These are phyloP conservation scores for Mimas tiliae DNA, from an alignment of 2,888 invertebrate genomes.

Conservation along the genomic window DNA sequence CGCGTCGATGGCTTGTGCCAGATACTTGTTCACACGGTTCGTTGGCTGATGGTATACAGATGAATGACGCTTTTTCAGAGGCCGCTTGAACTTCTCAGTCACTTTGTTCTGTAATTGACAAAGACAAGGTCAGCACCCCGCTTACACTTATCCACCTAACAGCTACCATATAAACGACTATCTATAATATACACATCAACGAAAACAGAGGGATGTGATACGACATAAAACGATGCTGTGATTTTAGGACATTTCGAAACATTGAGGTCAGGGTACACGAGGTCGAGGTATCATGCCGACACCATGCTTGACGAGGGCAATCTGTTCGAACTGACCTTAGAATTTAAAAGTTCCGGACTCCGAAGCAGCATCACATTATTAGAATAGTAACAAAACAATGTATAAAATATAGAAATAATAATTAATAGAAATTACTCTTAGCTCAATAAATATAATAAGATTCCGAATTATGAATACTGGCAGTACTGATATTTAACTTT, in stretches of 20 bases:
- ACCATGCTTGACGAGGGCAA: constrained; percentile 70
- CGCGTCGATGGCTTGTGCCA: constrained; percentile 95
- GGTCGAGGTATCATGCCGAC: constrained; percentile 72
- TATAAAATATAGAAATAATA: constrained; percentile 41
- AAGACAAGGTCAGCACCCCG: neutral
- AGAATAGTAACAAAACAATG: constrained; percentile 70
- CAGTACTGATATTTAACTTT: neutral
- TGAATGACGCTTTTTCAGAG: constrained; percentile 94
- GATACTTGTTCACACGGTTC: constrained; percentile 95
- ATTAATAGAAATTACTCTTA: constrained; percentile 32
- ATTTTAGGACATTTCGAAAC: constrained; percentile 29
- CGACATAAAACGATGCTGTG: constrained; percentile 40
- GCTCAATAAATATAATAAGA: neutral
- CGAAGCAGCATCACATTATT: constrained; percentile 83
- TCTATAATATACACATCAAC: constrained; percentile 35
- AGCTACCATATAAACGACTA: constrained; percentile 31
- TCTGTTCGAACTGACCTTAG: constrained; percentile 77
- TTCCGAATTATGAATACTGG: neutral
- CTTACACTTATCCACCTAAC: constrained; percentile 8
- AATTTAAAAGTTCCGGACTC: constrained; percentile 78
- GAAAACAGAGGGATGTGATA: constrained; percentile 43
- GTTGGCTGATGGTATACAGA: constrained; percentile 95
- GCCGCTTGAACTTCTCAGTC: constrained; percentile 94
- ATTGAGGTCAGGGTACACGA: constrained; percentile 59
- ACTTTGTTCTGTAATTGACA: constrained; percentile 89